Evolutionary conservation across 2,888 invertebrate genomes (phyloP), one percentile per base, ranked within the genome.

Genomic region (Zelleria hepariella): DNA sequence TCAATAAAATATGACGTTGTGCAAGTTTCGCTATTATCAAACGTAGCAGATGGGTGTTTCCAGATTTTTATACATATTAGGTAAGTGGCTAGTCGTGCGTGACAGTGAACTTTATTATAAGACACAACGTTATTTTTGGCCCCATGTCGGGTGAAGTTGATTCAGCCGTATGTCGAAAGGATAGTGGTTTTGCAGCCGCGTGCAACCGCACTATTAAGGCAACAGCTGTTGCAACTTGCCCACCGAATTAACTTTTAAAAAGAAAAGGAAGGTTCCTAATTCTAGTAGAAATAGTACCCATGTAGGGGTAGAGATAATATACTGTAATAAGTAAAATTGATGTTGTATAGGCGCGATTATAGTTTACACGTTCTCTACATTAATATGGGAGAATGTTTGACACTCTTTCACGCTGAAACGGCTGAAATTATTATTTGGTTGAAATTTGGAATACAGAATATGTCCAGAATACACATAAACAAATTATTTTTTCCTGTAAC

Each of bases 151-250:
- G 32, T 42, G 32, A 15, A 42, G 32, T 42, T 15, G 15, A 23
- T 54, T 54, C 18, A 42, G 24, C 26, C 15, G 24, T 18, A 18
- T 54, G 54, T 54, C 24, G 54, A n/a, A 54, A 54, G 25, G 24
- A 25, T 23, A 23, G 54, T 54, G 54, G 54, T 54, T 54, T 54
- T 18, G 18, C 24, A 24, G 25, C 25, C 25, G 18, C 54, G 25
- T 15, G 54, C 25, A 25, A 54, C 54, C 54, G 54, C 54, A 54
- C 54, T 54, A 54, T 54, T 54, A 54, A 20, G 51, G 10, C 23
- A 51, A 8, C 23, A 20, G 4, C 8, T 51, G 20, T 51, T 51
- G 51, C 51, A 51, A 51, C 8, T 51, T 21, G n/a, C n/a, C n/a
- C n/a, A n/a, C n/a, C n/a, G 10, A 23, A 51, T 51, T 51, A 51